These are phyloP conservation scores for Amblyjoppa proteus DNA, from an alignment of 2,888 invertebrate species.

Conservation along the genomic window DNA sequence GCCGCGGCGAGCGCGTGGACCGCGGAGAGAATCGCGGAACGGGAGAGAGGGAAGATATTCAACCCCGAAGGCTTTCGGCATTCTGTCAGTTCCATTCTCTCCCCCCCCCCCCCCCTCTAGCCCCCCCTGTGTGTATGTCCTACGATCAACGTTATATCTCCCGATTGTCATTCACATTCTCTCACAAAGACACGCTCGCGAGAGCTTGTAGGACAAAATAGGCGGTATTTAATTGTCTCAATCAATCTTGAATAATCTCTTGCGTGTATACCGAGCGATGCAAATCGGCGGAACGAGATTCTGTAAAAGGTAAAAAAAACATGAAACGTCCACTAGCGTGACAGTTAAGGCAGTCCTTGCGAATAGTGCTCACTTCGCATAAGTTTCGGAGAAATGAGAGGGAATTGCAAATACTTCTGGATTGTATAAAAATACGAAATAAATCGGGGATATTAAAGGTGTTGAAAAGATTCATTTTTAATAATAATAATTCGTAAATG, in stretches of 20 bases:
- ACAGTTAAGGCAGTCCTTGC: background rate
- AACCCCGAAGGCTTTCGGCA: slow-evolving; percentile 39
- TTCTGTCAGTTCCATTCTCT: slow-evolving; percentile 34
- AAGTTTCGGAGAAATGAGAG: no score
- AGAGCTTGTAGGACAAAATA: background rate
- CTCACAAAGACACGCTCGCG: background rate
- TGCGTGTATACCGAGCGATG: slow-evolving; percentile 13
- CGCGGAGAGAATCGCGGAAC: slow-evolving; percentile 10
- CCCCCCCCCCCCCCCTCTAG: background rate
- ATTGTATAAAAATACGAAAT: no score
- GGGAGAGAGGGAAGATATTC: slow-evolving; percentile 42
- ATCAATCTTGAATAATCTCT: slow-evolving; percentile 52
- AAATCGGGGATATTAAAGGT: no score
- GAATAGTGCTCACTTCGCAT: no score
- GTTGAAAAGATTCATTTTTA: no score
- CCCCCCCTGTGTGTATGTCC: background rate
- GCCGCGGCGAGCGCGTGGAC: slow-evolving; percentile 51
- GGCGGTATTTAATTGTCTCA: slow-evolving; percentile 39
- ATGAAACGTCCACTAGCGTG: background rate
- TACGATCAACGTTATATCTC: slow-evolving; percentile 20
- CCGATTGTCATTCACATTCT: slow-evolving; percentile 50
- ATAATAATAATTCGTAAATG: no score
- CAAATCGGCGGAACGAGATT: slow-evolving; percentile 42
- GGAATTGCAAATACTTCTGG: no score
- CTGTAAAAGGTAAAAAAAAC: slow-evolving; percentile 30